Evolutionary conservation across 2,113 vertebrate species (phyloP), one percentile per base, ranked within the genome.

Genomic region (Pao palembangensis): DNA sequence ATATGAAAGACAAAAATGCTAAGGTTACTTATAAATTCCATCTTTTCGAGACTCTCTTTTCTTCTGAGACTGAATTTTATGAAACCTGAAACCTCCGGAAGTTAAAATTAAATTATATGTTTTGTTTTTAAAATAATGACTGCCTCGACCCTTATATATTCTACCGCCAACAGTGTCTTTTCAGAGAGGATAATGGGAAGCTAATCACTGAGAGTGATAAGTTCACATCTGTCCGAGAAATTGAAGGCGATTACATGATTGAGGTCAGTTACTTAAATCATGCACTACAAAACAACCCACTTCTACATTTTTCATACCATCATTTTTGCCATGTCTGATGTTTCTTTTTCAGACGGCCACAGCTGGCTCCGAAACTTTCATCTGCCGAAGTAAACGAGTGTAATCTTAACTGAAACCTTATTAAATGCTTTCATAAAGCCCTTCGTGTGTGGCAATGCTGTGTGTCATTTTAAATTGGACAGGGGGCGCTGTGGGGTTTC

Each of bases 201-300:
- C 87, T 95, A 4, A 72, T 93, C 16, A 76, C 86, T 75, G 88
- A 91, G 67, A 82, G 87, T 2, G 90, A 92, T 0, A 93, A 87
- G 66, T 91, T 94, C 46, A 83, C 65, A 2, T 92, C 92, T 0
- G 83, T 92, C 43, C 88, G 93, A 42, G 92, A 94, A 87, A 44
- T 95, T 8, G 85, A 89, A 74, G 94, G 91, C 14, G 85, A 82
- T 6, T 91, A 94, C 61, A 92, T 95, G 93, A 81, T 93, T 6
- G 94, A 95, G 91, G 94, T 94, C 63, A 76, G 84, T 23, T n/a
- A 10, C n/a, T 53, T 60, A 31, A 55, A 41, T 25, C 55, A 5
- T 50, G 21, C 25, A 38, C 8, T 38, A 38, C 34, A 38, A 38
- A 3, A n/a, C 21, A 23, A 23, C 3, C 21, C 21, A 23, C 1